Percentiles rank a stretch among this genome's conserved stretches.
Conservation (phyloP, 2,888 invertebrate genomes). For the Leucozona laternaria region DNA sequence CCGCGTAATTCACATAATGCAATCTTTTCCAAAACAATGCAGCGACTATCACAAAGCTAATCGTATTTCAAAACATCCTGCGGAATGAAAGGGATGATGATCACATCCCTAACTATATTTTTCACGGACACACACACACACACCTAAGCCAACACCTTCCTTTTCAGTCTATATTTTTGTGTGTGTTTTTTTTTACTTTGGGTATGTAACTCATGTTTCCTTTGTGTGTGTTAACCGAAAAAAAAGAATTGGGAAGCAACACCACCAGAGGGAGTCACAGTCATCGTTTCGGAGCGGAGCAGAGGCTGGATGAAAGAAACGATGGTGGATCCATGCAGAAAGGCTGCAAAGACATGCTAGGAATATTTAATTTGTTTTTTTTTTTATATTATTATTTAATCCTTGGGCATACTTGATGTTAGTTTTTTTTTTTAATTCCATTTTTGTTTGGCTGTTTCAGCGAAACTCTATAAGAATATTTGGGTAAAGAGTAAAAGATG, state of each 20-base stretch:
- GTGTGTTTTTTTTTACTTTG: constrained; percentile 16
- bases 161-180: background rate
- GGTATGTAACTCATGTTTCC: constrained; percentile 39
- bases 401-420: constrained; percentile 34
- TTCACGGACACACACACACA: constrained; percentile 17
- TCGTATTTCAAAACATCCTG: constrained; percentile 57
- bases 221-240: constrained; percentile 31
- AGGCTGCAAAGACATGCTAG: constrained; percentile 60
- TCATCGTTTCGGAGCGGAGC: background rate
- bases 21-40: constrained; percentile 55
- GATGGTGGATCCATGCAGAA: constrained; percentile 57
- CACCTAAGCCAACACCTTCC: constrained; percentile 44
- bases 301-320: constrained; percentile 44
- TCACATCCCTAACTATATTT: constrained; percentile 35
- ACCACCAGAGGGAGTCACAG: constrained; percentile 22
- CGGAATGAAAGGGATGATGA: constrained; percentile 30
- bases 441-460: background rate
- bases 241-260: constrained; percentile 20
- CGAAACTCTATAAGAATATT: constrained; percentile 48
- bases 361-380: constrained; percentile 70
- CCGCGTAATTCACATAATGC: constrained; percentile 42
- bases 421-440: background rate
- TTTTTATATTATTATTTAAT: constrained; percentile 46
- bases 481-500: constrained; percentile 56
- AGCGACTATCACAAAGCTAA: constrained; percentile 56